Evolutionary conservation across 1,140 invertebrate species (phyloP), one percentile per base, ranked within the genome.

Genomic region (Lepidurus apus): DNA sequence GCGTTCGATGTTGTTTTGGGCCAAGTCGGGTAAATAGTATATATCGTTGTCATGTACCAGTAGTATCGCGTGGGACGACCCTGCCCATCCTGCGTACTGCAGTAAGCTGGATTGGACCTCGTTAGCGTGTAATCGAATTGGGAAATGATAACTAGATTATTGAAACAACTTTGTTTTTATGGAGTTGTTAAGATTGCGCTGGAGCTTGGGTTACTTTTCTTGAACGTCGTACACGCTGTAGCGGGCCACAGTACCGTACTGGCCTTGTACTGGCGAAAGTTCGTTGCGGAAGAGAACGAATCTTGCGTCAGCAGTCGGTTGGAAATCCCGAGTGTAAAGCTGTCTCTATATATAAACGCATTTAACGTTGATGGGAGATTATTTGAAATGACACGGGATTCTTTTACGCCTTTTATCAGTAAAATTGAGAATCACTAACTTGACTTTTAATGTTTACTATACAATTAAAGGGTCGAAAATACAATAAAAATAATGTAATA

Each of bases 281-380:
- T 53, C 24, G 17, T 65, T 45, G 4, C 76, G 76, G 21, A 77
- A 65, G 13, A 77, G 76, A 77, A 77, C 76, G 44, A 53, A 77
- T 53, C 44, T 45, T 11, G 44, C 76, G 43, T 77, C 76, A 7
- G 45, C 45, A 53, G 43, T 77, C 5, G 76, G 76, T 45, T 65
- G 65, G n/a, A 44, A 77, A 7, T 77, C 76, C 43, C 65, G 53
- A 1, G 53, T 65, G 53, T 65, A 65, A 65, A 65, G 53, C 53
- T 65, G 53, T 17, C 53, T 65, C 53, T 65, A n/a, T n/a, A 21
- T 65, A 11, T 65, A 65, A 65, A 65, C 53, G 3, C 0, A 65
- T 17, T 65, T n/a, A 5, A 45, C 75, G n/a, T 26, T 76, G 7
- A 53, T 10, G 45, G 75, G 42, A 42, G 74, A 75, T 42, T 4